Percentiles rank a stretch among this genome's conserved stretches.
phyloP scores from a whole-genome alignment of 2,113 vertebrate species.

The Oreochromis niloticus region DNA sequence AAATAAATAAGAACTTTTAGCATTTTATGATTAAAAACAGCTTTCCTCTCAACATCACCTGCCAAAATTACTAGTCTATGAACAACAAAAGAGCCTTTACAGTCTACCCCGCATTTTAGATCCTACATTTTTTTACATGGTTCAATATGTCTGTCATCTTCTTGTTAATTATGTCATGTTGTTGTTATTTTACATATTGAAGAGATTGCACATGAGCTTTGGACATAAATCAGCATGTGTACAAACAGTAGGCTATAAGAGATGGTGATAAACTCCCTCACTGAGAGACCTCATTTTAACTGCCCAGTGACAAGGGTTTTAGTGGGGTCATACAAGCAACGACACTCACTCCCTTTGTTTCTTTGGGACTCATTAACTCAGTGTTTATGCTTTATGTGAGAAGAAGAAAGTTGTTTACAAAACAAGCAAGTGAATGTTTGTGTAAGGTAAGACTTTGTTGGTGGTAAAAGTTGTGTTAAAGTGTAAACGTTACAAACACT shows the following conservation, averaged over 20 bases:
- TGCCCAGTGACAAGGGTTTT: not conserved
- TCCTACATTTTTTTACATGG: rapidly evolving
- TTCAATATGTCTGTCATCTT: not conserved
- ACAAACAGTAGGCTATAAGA: not conserved
- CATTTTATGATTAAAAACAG: too few relatives aligned
- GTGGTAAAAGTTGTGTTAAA: not conserved
- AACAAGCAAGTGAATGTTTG: not conserved
- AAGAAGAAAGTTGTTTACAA: not conserved
- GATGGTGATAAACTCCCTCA: not conserved
- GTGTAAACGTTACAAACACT: rapidly evolving
- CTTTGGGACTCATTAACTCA: not conserved
- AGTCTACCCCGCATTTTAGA: rapidly evolving
- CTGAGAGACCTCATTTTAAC: not conserved
- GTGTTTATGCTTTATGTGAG: not conserved
- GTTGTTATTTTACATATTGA: not conserved
- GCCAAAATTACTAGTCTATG: not conserved
- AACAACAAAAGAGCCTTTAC: not conserved
- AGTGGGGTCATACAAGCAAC: not conserved
- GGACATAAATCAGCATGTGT: not conserved
- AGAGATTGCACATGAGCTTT: not conserved
- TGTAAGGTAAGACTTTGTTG: not conserved
- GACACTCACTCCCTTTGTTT: not conserved
- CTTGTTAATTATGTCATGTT: not conserved
- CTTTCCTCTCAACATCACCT: not conserved
- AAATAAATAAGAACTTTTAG: not conserved